Evolutionary conservation across 92 coral and sea anemone genomes (phyloP), one percentile per base, ranked within the genome.

Genomic region (Epizoanthus scotinus): DNA sequence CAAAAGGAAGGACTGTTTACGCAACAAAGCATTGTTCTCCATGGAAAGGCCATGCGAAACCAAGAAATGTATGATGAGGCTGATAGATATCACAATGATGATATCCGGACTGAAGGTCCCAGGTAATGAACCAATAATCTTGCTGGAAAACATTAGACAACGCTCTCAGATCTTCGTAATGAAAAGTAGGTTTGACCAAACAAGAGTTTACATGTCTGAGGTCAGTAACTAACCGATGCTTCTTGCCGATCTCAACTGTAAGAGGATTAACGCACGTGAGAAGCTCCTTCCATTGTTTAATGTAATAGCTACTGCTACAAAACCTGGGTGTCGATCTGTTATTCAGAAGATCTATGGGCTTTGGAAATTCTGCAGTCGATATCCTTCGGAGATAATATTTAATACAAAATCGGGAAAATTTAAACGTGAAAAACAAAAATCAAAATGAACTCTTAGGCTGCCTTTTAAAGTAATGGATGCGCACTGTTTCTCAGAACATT

Each of bases 1-100:
- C 62, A 52, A 83, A 83, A 54, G 86, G 73, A 14, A 83, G 69
- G 26, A 83, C 84, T 47, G 78, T 40, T 29, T 67, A 81, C 40
- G 78, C 19, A 67, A 81, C 67, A 22, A 65, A 81, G 29, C 84
- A 34, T 18, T 65, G 80, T 17, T 68, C 29, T 34, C 69, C 44
- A 17, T 20, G 63, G n/a, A n/a, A n/a, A n/a, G n/a, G n/a, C 86
- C 86, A 83, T 19, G 86, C 20, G 36, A 83, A 83, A 55, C 86
- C 86, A 24, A 83, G 82, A 56, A 73, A 83, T 59, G 65, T 83
- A 38, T 73, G 86, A 56, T 83, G 83, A 25, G 52, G 57, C 34
- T 50, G 70, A 60, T 38, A 72, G n/a, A n/a, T n/a, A n/a, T n/a
- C n/a, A n/a, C n/a, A n/a, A n/a, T n/a, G n/a, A n/a, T n/a, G n/a